Evolutionary conservation across 2,888 invertebrate species (phyloP).

Genomic region (Drymonia ruficornis): DNA sequence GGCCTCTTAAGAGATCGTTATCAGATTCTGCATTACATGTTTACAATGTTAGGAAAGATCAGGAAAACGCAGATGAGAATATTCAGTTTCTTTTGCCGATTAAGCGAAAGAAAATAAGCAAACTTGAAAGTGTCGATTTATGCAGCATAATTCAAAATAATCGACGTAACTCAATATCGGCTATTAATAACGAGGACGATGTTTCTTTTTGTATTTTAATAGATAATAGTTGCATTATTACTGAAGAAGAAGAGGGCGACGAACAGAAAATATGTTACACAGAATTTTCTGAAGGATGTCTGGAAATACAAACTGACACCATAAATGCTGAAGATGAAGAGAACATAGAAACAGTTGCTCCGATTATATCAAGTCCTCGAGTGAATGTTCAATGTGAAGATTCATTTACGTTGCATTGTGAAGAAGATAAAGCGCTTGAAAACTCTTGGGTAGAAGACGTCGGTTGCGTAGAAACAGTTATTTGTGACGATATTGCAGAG

Average conservation of each 20-base stretch:
- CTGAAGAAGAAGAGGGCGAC: slow-evolving; percentile 63
- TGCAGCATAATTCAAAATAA: slow-evolving; percentile 62
- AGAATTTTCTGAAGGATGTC: slow-evolving; percentile 55
- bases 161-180: slow-evolving; percentile 73
- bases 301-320: slow-evolving; percentile 42
- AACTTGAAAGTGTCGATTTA: slow-evolving; percentile 43
- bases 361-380: slow-evolving; percentile 17
- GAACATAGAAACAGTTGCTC: slow-evolving; percentile 18
- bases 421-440: slow-evolving; percentile 51
- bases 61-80: slow-evolving; percentile 35
- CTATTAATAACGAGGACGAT: slow-evolving; percentile 67
- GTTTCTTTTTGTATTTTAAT: slow-evolving; percentile 76
- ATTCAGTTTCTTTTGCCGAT: slow-evolving; percentile 43
- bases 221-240: slow-evolving; percentile 69
- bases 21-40: slow-evolving; percentile 70
- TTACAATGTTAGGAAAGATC: slow-evolving; percentile 31
- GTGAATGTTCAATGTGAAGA: slow-evolving; percentile 38
- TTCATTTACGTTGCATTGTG: slow-evolving; percentile 40
- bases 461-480: slow-evolving; percentile 76
- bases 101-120: slow-evolving; percentile 58
- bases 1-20: slow-evolving; percentile 65
- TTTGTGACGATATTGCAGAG: slow-evolving; percentile 73
- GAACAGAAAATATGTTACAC: slow-evolving; percentile 63
- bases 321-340: slow-evolving; percentile 20
- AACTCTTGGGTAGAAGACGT: slow-evolving; percentile 77